These are phyloP conservation scores for Chrysodeixis includens DNA, from an alignment of 2,888 invertebrate species.

Conservation along the genomic window DNA sequence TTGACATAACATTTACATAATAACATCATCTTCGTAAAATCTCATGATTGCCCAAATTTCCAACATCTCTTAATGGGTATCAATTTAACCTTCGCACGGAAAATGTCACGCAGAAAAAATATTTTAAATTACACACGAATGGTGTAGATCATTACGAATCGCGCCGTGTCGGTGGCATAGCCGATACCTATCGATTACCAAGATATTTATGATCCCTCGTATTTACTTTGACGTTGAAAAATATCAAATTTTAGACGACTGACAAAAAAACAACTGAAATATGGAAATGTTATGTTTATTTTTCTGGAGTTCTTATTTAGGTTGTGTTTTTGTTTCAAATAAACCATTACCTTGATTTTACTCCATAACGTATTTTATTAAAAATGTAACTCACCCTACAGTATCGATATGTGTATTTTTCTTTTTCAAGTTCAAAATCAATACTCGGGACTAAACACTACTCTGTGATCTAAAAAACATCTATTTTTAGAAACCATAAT, in stretches of 20 bases:
- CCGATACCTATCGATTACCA: slow-evolving; percentile 56
- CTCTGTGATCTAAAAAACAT: background rate
- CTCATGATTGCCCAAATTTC: background rate
- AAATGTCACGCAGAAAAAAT: slow-evolving; percentile 20
- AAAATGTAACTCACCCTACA: too few relatives aligned
- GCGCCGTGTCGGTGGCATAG: slow-evolving; percentile 17
- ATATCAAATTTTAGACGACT: slow-evolving; percentile 48
- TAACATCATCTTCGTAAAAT: too few relatives aligned
- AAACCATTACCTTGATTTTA: too few relatives aligned
- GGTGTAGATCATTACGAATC: slow-evolving; percentile 38
- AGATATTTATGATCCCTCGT: slow-evolving; percentile 57
- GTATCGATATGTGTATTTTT: too few relatives aligned
- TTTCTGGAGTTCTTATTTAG: slow-evolving; percentile 23
- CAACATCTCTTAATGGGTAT: background rate
- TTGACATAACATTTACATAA: too few relatives aligned
- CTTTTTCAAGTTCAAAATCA: too few relatives aligned
- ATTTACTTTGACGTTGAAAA: slow-evolving; percentile 58
- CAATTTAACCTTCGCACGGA: background rate
- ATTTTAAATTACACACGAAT: slow-evolving; percentile 21
- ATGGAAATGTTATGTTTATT: slow-evolving; percentile 53
- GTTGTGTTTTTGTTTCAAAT: slow-evolving; percentile 14
- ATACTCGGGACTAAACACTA: too few relatives aligned
- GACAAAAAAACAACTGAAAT: slow-evolving; percentile 34
- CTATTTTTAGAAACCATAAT: background rate
- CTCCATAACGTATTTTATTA: too few relatives aligned